Evolutionary conservation across 2,797 vertebrate genomes (phyloP), one percentile per base, ranked within the genome.

Genomic region (Sitta carolinensis): DNA sequence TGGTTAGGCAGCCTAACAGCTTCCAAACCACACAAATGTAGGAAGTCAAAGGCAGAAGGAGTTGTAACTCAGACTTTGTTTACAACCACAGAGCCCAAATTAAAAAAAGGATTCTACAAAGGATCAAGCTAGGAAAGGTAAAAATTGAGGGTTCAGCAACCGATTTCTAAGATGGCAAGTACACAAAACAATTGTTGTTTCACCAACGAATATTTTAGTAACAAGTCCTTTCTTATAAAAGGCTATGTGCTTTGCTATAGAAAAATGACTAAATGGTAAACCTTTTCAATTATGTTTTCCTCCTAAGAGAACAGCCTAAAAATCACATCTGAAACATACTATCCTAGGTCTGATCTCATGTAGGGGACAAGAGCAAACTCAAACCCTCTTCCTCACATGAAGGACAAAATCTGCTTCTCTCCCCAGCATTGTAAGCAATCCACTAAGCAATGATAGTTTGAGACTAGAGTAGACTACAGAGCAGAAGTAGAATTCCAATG

Each of bases 151-250:
- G 42, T 27, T 45, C 16, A 84, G 54, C 32, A 84, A 59, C 14
- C 12, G 45, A 47, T 54, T 74, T 48, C 48, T 25, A 63, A 62
- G 4, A 11, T 1, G 7, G 10, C 13, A 51, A 5, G 0, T 4
- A 13, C 16, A 74, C 6, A 74, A 25, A 74, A 64, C 15, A 54
- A 51, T 7, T 36, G 42, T 29, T 66, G 23, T 51, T 69, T 80
- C 36, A 75, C 27, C 48, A 91, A 12, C 9, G 5, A 25, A 58
- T 42, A 29, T 22, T 85, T 72, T 2, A 67, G 14, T n/a, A 29
- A 50, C 5, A 26, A 77, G 7, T 32, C 13, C 9, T 30, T 70
- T 89, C 19, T 52, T 50, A 43, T 6, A 48, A 52, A 55, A 57
- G 29, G 5, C 29, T 58, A 26, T 0, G 0, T 3, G 5, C 10